Evolutionary conservation across 2,888 invertebrate genomes (phyloP).

Genomic region (Allolobophora icterica): DNA sequence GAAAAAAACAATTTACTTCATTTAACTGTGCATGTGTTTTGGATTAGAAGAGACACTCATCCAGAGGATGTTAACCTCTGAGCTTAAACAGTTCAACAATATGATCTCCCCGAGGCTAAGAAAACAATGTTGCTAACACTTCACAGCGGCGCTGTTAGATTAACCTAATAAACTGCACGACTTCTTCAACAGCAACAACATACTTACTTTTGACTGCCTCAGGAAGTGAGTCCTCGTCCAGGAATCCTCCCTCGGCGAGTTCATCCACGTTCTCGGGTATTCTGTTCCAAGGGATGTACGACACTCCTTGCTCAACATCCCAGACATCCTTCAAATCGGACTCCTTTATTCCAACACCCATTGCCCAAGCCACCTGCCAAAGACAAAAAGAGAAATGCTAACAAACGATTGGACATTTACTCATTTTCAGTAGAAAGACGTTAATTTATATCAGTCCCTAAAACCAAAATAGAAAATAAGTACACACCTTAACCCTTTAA

Average conservation of each 20-base stretch:
- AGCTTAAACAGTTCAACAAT: too few relatives aligned
- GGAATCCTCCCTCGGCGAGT: slow-evolving; percentile 71
- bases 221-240: slow-evolving; percentile 92
- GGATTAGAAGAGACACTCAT: too few relatives aligned
- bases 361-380: slow-evolving; percentile 90
- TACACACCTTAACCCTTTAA: too few relatives aligned
- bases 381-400: not conserved
- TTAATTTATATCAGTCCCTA: not conserved
- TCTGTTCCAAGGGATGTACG: slow-evolving; percentile 89
- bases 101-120: too few relatives aligned
- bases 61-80: too few relatives aligned
- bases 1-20: not conserved
- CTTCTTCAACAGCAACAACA: not conserved
- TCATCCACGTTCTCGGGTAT: slow-evolving; percentile 64
- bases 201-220: slow-evolving; percentile 42
- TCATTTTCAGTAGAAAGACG: not conserved
- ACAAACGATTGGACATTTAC: too few relatives aligned
- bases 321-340: slow-evolving; percentile 93
- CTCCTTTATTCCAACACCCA: slow-evolving; percentile 91
- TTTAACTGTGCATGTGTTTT: too few relatives aligned
- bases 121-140: too few relatives aligned
- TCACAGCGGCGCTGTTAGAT: not conserved
- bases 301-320: slow-evolving; percentile 92
- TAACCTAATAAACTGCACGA: not conserved
- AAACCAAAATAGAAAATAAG: not conserved